Evolutionary conservation across 2,113 vertebrate genomes (phyloP).

Genomic region (Hippocampus mohnikei): DNA sequence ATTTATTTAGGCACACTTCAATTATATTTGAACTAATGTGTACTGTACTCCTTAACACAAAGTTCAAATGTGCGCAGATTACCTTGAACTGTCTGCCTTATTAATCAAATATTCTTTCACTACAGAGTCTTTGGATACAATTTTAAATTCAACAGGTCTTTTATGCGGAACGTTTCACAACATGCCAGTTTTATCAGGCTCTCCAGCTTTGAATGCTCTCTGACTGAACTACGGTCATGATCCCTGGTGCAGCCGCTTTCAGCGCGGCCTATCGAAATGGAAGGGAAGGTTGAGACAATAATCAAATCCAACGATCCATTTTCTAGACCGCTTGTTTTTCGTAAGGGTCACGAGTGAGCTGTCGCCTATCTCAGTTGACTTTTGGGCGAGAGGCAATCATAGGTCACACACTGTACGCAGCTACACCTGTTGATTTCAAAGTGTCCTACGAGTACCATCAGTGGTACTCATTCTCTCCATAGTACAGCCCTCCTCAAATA

Average conservation of each 20-base stretch:
- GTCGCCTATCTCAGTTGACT: no score
- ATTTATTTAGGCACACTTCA: not conserved
- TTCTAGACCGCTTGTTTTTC: no score
- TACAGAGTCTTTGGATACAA: slow-evolving; percentile 32
- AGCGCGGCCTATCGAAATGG: not conserved
- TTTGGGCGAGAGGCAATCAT: no score
- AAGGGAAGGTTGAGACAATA: not conserved
- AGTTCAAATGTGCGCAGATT: slow-evolving; percentile 16
- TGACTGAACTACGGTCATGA: slow-evolving; percentile 39
- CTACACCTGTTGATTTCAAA: no score
- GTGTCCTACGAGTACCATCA: no score
- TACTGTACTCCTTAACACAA: not conserved
- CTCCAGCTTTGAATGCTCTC: slow-evolving; percentile 42
- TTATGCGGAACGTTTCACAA: slow-evolving; percentile 37
- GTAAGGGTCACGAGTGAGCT: no score
- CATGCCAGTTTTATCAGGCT: slow-evolving; percentile 28
- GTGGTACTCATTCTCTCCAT: no score
- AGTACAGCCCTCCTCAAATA: no score
- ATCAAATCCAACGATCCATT: no score
- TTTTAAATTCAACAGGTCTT: slow-evolving; percentile 48
- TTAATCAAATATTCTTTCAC: slow-evolving; percentile 24
- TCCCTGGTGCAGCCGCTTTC: slow-evolving; percentile 46
- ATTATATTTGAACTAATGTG: not conserved
- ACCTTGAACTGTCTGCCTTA: slow-evolving; percentile 40
- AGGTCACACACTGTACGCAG: no score